These are phyloP conservation scores for Chelon auratus DNA, from an alignment of 2,797 vertebrate species.

Conservation along the genomic window DNA sequence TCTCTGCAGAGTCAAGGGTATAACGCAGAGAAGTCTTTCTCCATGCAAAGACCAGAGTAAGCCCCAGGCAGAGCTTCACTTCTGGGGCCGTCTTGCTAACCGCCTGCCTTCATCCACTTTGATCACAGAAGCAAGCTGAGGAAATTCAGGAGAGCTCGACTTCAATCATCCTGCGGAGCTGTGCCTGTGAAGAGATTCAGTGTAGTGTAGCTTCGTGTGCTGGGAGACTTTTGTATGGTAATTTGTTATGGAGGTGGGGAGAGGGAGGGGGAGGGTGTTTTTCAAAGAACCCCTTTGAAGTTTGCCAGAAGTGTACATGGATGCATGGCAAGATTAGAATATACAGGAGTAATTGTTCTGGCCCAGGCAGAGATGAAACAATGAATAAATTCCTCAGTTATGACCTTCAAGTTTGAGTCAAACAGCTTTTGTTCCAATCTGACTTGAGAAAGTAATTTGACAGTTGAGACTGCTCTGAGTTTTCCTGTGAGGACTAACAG, in stretches of 20 bases:
- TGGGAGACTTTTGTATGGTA: conserved; percentile 77
- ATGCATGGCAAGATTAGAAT: conserved; percentile 65
- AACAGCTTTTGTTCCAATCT: conserved; percentile 54
- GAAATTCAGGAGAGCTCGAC: conserved; percentile 72
- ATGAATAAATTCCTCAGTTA: conserved; percentile 52
- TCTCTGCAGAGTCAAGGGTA: conserved; percentile 41
- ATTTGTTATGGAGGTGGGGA: conserved; percentile 66
- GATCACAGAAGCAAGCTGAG: conserved; percentile 71
- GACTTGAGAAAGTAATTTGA: conserved; percentile 59
- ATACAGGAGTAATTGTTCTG: conserved; percentile 61
- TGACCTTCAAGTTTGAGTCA: conserved; percentile 70
- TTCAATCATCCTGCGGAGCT: conserved; percentile 69
- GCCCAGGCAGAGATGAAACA: conserved; percentile 65
- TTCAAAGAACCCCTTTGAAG: conserved; percentile 77
- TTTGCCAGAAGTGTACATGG: conserved; percentile 53
- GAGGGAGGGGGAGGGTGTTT: conserved; percentile 34
- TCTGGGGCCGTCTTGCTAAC: conserved; percentile 69
- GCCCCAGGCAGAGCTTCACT: conserved; percentile 68
- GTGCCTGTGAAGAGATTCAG: conserved; percentile 57
- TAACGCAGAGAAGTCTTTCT: conserved; percentile 42
- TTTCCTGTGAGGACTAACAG: conserved; percentile 35
- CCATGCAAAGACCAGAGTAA: conserved; percentile 50
- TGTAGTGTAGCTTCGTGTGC: conserved; percentile 49
- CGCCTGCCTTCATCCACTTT: conserved; percentile 77
- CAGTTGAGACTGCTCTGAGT: conserved; percentile 26